Base-by-base conservation (phyloP, 30 jellyfish, hydroid and myxozoan species). In the Aurelia sp. region DNA sequence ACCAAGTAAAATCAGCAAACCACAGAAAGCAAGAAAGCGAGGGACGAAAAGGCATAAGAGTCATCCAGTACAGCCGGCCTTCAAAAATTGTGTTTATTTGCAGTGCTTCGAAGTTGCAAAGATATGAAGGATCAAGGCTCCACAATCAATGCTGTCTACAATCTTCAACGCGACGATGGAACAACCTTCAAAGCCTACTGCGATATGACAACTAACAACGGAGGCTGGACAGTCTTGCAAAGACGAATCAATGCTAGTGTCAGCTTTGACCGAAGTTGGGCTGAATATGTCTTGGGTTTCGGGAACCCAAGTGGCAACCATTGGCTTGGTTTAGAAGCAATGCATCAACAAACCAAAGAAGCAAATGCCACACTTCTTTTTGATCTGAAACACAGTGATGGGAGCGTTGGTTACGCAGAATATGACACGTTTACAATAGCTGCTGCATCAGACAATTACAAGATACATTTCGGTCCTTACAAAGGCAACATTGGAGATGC, bases 211-310 rank as follows among this genome's bases (percentile, higher is more conserved):
- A 62, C 79, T 6, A 70, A 63, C 72, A 79, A 72, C 19, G 89
- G 89, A 18, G 89, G 89, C n/a, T 78, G 89, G 89, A 78, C 80
- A 11, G 78, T 78, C 18, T 27, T 78, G 21, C 89, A 78, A 22
- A 35, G 80, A 51, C 5, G 89, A 47, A 15, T 64, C 2, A 47
- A 78, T 33, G 68, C 52, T 4, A 44, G 20, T n/a, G 81, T 64
- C 21, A 78, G 71, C 71, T 78, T 78, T 27, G 68, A 44, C 19
- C 62, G 86, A 48, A 17, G 35, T 15, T 76, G 86, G 86, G 65
- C 4, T 40, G 86, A 27, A 37, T 76, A 78, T 23, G 80, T 35
- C 47, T 23, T 13, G 18, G 89, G 89, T 12, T 78, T 78, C 20
- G 89, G 89, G 35, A 60, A 64, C 21, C 22, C 52, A 22, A 59